Evolutionary conservation across 2,797 vertebrate species (phyloP).

Genomic region (Spondyliosoma cantharus): DNA sequence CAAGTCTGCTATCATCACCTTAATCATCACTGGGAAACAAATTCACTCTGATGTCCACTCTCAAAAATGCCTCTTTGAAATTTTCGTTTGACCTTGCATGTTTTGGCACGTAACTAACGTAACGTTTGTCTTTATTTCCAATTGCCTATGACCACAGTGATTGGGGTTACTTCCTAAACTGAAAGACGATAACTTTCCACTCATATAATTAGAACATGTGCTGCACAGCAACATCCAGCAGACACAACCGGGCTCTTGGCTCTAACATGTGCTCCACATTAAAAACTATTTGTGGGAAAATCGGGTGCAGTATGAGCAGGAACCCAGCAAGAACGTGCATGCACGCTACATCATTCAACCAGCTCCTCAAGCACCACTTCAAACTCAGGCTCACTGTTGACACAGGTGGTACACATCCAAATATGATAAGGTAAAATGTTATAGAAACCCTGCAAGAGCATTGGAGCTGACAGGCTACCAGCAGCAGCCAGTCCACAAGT

Average conservation of each 20-base stretch:
- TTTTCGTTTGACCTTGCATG: neutral
- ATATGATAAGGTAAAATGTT: constrained; percentile 42
- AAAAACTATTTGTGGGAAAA: constrained; percentile 60
- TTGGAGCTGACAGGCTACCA: constrained; percentile 12
- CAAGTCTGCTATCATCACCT: constrained; percentile 18
- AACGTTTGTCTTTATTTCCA: neutral
- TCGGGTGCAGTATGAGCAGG: constrained; percentile 38
- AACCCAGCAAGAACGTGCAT: constrained; percentile 53
- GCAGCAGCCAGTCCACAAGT: constrained; percentile 20
- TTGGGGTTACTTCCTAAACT: constrained; percentile 25
- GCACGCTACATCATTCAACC: constrained; percentile 49
- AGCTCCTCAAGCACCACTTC: constrained; percentile 43
- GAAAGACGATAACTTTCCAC: constrained; percentile 23
- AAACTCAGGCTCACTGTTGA: constrained; percentile 52
- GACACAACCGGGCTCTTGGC: constrained; percentile 31
- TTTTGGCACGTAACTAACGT: neutral
- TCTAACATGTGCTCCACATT: constrained; percentile 68
- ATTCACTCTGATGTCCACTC: neutral
- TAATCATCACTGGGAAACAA: constrained; percentile 11
- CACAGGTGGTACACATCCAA: constrained; percentile 63
- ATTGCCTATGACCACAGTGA: constrained; percentile 23
- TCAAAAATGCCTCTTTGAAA: neutral
- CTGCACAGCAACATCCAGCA: constrained; percentile 49
- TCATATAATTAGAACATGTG: constrained; percentile 52
- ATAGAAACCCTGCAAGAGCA: neutral